Evolutionary conservation across 1,140 invertebrate species (phyloP).

Genomic region (Tetraneura akinire): DNA sequence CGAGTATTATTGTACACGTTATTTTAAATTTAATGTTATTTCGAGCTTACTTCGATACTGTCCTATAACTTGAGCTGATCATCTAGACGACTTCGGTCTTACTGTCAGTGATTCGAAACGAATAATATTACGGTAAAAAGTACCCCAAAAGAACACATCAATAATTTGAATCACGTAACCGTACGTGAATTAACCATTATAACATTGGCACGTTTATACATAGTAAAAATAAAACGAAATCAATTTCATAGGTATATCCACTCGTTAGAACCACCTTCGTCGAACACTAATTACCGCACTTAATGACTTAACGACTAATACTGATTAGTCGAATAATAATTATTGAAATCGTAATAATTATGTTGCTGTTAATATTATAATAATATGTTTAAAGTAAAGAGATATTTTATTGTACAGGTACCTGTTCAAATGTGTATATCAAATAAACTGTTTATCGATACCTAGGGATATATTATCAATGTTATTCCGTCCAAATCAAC

Average conservation of each 20-base stretch:
- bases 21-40: too few species aligned
- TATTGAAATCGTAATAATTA: constrained; percentile 10
- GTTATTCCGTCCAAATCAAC: background rate
- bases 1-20: too few species aligned
- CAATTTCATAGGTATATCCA: background rate
- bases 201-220: background rate
- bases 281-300: constrained; percentile 5
- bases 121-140: background rate
- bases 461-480: background rate
- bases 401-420: constrained; percentile 7
- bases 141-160: background rate
- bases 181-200: background rate
- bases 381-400: background rate
- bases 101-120: background rate
- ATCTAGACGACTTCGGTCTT: background rate
- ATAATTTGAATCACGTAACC: background rate
- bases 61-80: constrained; percentile 8
- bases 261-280: background rate
- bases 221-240: background rate
- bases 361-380: background rate
- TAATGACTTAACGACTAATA: constrained; percentile 21
- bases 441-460: constrained; percentile 3
- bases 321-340: constrained; percentile 16
- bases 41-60: constrained; percentile 3
- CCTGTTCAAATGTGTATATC: background rate